Conservation (phyloP, 1,140 invertebrate genomes). For the Leptinotarsa undecemlineata region DNA sequence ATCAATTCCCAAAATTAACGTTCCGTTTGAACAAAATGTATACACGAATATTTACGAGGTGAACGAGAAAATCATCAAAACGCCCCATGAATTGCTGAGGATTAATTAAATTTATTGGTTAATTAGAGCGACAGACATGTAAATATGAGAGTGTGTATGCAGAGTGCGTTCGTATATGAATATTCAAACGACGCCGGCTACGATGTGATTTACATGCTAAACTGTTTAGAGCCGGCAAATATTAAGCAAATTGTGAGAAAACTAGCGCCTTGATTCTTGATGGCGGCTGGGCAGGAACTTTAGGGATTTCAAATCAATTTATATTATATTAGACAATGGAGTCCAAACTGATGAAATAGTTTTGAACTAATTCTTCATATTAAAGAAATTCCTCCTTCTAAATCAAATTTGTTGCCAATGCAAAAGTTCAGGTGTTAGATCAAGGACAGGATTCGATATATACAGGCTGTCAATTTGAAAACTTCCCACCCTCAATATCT, state of each 20-base stretch:
- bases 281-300: too few relatives aligned
- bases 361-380: too few relatives aligned
- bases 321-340: too few relatives aligned
- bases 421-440: too few relatives aligned
- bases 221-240: slow-evolving; percentile 37
- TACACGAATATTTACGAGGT: not conserved
- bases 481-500: too few relatives aligned
- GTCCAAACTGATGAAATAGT: too few relatives aligned
- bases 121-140: slow-evolving; percentile 38
- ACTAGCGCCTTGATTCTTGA: not conserved
- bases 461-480: too few relatives aligned
- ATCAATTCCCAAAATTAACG: too few relatives aligned
- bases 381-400: too few relatives aligned
- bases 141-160: slow-evolving; percentile 40
- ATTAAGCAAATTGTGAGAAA: slow-evolving; percentile 35
- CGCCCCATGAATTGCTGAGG: slow-evolving; percentile 1
- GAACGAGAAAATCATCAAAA: not conserved
- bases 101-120: slow-evolving; percentile 43
- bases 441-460: too few relatives aligned
- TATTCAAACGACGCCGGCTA: slow-evolving; percentile 35
- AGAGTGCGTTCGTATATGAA: slow-evolving; percentile 36
- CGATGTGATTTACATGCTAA: slow-evolving; percentile 42
- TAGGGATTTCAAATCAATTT: too few relatives aligned
- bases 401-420: too few relatives aligned
- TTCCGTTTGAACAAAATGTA: not conserved